These are phyloP conservation scores for Polydrusus tereticollis DNA, from an alignment of 2,888 invertebrate species.

Conservation along the genomic window DNA sequence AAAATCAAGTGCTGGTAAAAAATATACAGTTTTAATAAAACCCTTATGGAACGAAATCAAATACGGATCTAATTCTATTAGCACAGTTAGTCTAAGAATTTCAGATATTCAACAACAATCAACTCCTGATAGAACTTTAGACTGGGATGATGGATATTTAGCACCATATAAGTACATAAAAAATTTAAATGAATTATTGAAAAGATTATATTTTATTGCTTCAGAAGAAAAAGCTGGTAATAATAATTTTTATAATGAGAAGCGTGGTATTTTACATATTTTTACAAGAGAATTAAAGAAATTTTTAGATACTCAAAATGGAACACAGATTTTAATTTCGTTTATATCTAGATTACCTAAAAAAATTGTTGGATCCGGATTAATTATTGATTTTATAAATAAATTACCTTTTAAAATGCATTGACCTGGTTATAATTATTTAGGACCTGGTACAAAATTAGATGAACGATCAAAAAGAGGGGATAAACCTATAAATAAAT, in stretches of 20 bases:
- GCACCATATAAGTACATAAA: neutral
- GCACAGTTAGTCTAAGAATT: too few relatives aligned
- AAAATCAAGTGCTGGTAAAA: neutral
- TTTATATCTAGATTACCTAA: neutral
- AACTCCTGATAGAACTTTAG: neutral
- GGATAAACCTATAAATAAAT: neutral
- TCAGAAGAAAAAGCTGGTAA: neutral
- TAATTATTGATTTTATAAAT: neutral
- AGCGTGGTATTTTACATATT: neutral
- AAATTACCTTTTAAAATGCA: neutral
- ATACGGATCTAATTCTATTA: too few relatives aligned
- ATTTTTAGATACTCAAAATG: neutral
- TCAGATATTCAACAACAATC: neutral
- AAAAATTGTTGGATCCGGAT: neutral
- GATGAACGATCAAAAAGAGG: neutral
- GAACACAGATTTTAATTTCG: neutral
- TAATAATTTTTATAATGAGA: neutral
- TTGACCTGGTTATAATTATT: neutral
- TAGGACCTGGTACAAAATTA: neutral
- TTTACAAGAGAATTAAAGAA: neutral
- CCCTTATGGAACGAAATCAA: neutral
- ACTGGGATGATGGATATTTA: too few relatives aligned
- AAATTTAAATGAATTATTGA: neutral
- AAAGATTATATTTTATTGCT: neutral
- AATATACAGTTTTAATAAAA: neutral